A percentile compares a stretch with the other conserved stretches of the same genome.
Evolutionary conservation across 1,140 invertebrate genomes (phyloP).

Genomic region (Calliphora vicina): DNA sequence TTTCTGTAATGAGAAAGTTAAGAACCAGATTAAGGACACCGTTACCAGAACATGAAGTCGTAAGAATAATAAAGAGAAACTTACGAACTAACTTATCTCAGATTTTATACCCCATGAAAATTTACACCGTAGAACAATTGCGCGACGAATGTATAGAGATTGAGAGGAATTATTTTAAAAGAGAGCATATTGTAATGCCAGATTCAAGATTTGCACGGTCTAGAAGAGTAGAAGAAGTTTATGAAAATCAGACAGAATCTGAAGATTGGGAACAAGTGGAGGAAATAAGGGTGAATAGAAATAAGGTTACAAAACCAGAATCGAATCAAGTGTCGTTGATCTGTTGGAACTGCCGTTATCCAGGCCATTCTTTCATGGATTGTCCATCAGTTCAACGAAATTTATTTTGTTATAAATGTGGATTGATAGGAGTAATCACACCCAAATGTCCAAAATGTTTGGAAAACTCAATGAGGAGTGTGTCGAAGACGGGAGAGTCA

Average conservation of each 20-base stretch:
- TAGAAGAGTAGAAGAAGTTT: too few species aligned
- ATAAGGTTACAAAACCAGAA: too few species aligned
- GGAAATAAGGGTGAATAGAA: too few species aligned
- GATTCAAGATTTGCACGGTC: too few species aligned
- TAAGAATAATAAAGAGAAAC: constrained; percentile 11
- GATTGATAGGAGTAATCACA: background rate
- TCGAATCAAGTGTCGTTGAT: background rate
- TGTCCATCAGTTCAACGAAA: background rate
- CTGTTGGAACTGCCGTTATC: background rate
- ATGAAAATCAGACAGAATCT: too few species aligned
- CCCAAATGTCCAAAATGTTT: background rate
- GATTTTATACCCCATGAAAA: background rate
- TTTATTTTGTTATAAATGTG: background rate
- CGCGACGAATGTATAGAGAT: background rate
- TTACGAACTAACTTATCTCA: background rate
- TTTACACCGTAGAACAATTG: background rate
- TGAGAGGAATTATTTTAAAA: constrained; percentile 4
- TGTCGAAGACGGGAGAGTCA: background rate
- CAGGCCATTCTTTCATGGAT: background rate
- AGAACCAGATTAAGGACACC: too few species aligned
- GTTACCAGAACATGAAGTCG: background rate
- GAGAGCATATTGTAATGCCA: background rate
- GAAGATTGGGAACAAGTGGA: too few species aligned
- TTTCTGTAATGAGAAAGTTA: background rate
- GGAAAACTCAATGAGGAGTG: background rate